phyloP scores from a whole-genome alignment of 1,140 invertebrate species.

The Pristionchus pacificus region DNA sequence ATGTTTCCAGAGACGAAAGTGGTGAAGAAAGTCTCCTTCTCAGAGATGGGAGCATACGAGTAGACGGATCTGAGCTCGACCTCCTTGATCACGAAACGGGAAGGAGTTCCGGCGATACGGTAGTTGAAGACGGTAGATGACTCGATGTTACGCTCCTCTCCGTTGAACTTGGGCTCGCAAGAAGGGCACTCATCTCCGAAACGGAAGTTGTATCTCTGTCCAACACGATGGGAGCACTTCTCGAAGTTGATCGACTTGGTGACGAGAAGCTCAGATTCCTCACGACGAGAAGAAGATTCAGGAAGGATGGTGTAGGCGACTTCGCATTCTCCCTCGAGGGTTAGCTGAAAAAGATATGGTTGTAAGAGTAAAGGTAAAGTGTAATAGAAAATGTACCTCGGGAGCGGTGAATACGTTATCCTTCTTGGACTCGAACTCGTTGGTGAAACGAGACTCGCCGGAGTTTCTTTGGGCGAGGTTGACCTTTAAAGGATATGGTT shows the following conservation, averaged over 20 bases:
- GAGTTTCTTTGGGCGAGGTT: conserved; percentile 31
- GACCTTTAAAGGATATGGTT: conserved; percentile 50
- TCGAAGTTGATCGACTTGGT: conserved; percentile 32
- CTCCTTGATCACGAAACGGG: conserved; percentile 16
- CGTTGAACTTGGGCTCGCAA: background rate
- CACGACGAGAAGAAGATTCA: conserved; percentile 3
- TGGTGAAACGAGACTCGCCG: conserved; percentile 34
- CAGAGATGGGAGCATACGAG: conserved; percentile 19
- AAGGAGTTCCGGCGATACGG: conserved; percentile 16
- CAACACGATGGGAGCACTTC: conserved; percentile 22
- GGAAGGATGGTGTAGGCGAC: conserved; percentile 31
- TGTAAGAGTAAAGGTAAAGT: background rate
- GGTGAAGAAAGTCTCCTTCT: conserved; percentile 22
- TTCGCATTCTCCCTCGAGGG: conserved; percentile 33
- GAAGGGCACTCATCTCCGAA: background rate
- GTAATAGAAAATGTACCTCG: background rate
- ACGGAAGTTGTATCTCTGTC: conserved; percentile 19
- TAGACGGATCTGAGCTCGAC: conserved; percentile 26
- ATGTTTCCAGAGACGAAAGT: conserved; percentile 17
- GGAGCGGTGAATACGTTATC: conserved; percentile 1
- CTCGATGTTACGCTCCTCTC: conserved; percentile 5
- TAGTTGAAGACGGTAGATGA: conserved; percentile 25
- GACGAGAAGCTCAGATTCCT: conserved; percentile 21
- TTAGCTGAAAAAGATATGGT: conserved; percentile 21
- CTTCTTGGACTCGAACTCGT: conserved; percentile 16